These are phyloP conservation scores for Acholoe squamosa DNA, from an alignment of 2,888 invertebrate genomes.

Conservation along the genomic window DNA sequence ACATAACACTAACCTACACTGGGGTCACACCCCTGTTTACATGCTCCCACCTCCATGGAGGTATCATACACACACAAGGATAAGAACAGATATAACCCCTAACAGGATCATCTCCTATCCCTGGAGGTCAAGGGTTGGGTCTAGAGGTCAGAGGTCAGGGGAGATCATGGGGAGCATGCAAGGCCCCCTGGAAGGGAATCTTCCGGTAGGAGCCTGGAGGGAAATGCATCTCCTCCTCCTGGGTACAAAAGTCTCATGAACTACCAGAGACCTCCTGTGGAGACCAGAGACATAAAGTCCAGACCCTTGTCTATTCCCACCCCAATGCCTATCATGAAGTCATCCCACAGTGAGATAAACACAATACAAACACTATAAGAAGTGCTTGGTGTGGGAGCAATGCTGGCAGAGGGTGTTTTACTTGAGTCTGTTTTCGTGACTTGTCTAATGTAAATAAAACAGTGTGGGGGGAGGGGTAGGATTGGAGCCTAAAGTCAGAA, in stretches of 20 bases:
- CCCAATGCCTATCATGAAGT: background rate
- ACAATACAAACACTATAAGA: constrained; percentile 26
- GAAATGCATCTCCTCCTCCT: background rate
- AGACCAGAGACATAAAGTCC: background rate
- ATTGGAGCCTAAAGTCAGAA: too few species aligned
- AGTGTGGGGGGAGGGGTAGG: too few species aligned
- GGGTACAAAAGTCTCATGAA: background rate
- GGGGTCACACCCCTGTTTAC: constrained; percentile 5
- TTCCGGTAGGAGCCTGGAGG: background rate
- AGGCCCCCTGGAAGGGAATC: background rate
- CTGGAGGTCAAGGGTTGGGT: background rate
- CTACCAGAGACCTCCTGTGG: background rate
- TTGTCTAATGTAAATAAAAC: too few species aligned
- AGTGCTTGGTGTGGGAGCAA: constrained; percentile 2
- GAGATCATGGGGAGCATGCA: background rate
- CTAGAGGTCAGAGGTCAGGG: background rate
- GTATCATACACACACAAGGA: constrained; percentile 28
- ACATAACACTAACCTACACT: background rate
- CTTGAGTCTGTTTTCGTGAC: too few species aligned
- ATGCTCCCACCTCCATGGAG: background rate
- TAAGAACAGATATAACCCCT: constrained; percentile 10
- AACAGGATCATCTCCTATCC: background rate
- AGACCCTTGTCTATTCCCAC: constrained; percentile 26
- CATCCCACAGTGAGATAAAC: background rate
- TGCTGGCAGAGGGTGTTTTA: background rate